Conservation (phyloP, 2,888 invertebrate genomes). For the Phalera bucephala region DNA sequence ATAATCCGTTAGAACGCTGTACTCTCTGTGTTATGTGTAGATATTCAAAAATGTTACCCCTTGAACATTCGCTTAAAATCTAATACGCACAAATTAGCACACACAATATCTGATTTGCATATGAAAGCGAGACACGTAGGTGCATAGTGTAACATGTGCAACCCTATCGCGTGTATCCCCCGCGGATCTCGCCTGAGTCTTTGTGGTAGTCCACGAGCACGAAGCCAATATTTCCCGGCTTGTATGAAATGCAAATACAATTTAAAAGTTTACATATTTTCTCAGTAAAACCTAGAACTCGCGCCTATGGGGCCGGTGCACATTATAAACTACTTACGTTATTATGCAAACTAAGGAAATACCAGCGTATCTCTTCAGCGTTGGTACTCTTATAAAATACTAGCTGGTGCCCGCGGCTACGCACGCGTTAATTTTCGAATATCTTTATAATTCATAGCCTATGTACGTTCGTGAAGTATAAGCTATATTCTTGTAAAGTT, state of each 20-base stretch:
- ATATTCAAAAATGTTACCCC: too few species aligned
- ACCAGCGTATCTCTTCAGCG: background rate
- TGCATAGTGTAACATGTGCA: constrained; percentile 25
- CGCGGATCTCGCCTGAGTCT: constrained; percentile 50
- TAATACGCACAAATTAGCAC: background rate
- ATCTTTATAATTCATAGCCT: too few species aligned
- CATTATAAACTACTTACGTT: constrained; percentile 30
- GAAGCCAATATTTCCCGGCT: constrained; percentile 71
- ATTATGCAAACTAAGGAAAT: constrained; percentile 25
- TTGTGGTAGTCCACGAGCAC: constrained; percentile 54
- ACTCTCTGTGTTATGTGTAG: too few species aligned
- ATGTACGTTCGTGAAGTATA: too few species aligned
- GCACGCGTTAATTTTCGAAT: too few species aligned
- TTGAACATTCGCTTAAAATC: background rate
- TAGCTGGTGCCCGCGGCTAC: too few species aligned
- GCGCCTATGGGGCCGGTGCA: constrained; percentile 55
- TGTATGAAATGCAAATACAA: constrained; percentile 81
- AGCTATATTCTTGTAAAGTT: too few species aligned
- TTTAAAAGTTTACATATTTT: constrained; percentile 80
- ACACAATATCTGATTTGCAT: constrained; percentile 11
- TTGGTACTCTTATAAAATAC: too few species aligned
- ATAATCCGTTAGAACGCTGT: too few species aligned
- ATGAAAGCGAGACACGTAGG: constrained; percentile 17
- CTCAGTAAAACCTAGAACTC: constrained; percentile 60
- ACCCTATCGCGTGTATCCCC: constrained; percentile 41